Base-by-base conservation (phyloP, 2,113 vertebrate genomes). In the Martes martes region DNA sequence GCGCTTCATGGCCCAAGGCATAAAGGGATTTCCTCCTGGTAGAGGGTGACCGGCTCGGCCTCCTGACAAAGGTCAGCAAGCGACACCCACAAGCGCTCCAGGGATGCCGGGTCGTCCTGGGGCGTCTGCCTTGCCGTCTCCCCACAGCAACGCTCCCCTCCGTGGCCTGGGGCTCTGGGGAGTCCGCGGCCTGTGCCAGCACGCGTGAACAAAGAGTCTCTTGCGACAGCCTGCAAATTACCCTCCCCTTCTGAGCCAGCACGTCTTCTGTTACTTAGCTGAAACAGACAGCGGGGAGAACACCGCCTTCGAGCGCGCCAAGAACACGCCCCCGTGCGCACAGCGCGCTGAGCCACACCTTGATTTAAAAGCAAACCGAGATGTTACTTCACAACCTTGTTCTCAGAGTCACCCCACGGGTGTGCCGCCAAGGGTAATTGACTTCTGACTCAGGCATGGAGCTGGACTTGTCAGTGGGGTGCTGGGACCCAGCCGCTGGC, bases 321-420 rank as follows among this genome's bases (percentile, higher is more conserved):
- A 15, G 24, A 9, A 8, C 1, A 28, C 4, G 1, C 24, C 26
- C 16, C 18, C 28, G 1, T 1, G 36, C 1, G 1, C 1, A 15
- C 11, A 3, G 7, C 31, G 15, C 42, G 55, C 93, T n/a, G 11
- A 24, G 26, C 42, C 67, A 65, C 19, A 13, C n/a, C n/a, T 65
- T 4, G n/a, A 19, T 74, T 73, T 33, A 50, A 33, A 45, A 78
- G 31, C 19, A 50, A 50, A 74, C 63, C 63, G 28, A 57, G 55
- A 47, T 36, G 16, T 15, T 7, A 28, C 74, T 42, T 28, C 52
- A 11, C 19, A 39, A 33, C 31, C 59, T 36, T 16, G 4, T 36
- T 36, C 42, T 11, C 19, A 39, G 45, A 45, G 23, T 93, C 73
- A n/a, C 36, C 7, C 7, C 14, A 7, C 6, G 2, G 8, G 45